Evolutionary conservation across 2,797 vertebrate species (phyloP), one percentile per base, ranked within the genome.

Genomic region (Sphenopsis melanotis): DNA sequence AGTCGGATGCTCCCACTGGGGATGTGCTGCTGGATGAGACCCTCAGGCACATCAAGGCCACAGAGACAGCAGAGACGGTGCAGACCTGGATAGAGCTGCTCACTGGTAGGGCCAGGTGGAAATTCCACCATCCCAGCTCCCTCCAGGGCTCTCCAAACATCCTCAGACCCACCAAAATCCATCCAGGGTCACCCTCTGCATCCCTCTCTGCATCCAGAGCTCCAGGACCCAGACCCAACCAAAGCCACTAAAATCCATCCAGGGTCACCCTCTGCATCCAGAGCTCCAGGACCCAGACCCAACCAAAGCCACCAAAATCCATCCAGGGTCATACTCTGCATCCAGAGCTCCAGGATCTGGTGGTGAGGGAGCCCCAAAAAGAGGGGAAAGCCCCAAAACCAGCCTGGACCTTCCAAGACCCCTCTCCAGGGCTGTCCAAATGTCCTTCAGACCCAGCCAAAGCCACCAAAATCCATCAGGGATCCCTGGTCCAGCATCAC

Each of bases 1-100:
- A 98, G 91, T 98, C 98, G 0, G 98, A 98, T 0, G 95, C 96
- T 5, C 98, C 98, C 0, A 98, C 98, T 0, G 98, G 98, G 20
- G 98, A 98, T 0, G 98, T 98, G 36, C 89, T 98, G 37, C 96
- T 98, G 93, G 98, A 98, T 23, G 98, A 98, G 90, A 98, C 98
- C 10, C 97, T 98, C 7, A 97, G 98, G 36, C 98, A 98, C 89
- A 98, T 98, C 88, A 98, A 98, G 87, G 98, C 97, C 66, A 98
- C 98, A 0, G 97, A 98, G 30, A 57, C 98, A 6, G 86, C 98
- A 0, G 98, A 98, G 95, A 98, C 98, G 0, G 98, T 50, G 49
- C 97, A 98, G 93, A 98, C 97, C 14, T 98, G 98, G 98, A 98
- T 98, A 36, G 98, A 98, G 84, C 95, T 98, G 66, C 98, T 98